A percentile compares a stretch with the other conserved stretches of the same genome.
Conservation (phyloP, 2,113 vertebrate genomes). For the Triplophysa dalaica region DNA sequence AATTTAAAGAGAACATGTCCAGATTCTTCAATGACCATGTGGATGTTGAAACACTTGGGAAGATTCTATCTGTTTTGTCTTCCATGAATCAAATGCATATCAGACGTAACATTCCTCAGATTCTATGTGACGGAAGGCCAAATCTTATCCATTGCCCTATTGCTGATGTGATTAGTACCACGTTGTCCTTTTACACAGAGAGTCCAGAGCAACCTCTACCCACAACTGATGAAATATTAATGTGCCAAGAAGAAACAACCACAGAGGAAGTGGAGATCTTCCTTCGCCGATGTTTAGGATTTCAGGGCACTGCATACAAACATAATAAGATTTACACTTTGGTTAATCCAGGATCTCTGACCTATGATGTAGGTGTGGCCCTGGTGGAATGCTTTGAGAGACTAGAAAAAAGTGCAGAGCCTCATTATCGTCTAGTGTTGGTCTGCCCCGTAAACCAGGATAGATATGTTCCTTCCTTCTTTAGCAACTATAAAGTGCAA, state of each 20-base stretch:
- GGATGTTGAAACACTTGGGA: constrained; percentile 65
- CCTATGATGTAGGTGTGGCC: constrained; percentile 72
- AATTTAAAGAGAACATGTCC: constrained; percentile 64
- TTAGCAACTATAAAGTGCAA: constrained; percentile 71
- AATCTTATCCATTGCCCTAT: constrained; percentile 71
- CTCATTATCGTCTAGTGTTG: constrained; percentile 67
- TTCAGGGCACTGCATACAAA: constrained; percentile 31
- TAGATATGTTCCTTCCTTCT: constrained; percentile 74
- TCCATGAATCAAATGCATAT: constrained; percentile 50
- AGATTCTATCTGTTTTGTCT: constrained; percentile 61
- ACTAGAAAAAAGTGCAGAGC: constrained; percentile 59
- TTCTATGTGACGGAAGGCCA: constrained; percentile 66
- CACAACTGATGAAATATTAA: constrained; percentile 71
- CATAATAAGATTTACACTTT: constrained; percentile 73
- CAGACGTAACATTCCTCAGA: constrained; percentile 60
- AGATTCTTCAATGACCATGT: constrained; percentile 62
- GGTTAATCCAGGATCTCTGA: constrained; percentile 70
- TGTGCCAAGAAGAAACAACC: constrained; percentile 72
- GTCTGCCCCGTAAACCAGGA: constrained; percentile 71
- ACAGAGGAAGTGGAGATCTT: constrained; percentile 77
- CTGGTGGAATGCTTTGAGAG: constrained; percentile 66
- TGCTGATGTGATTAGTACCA: constrained; percentile 64
- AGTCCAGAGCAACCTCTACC: constrained; percentile 68
- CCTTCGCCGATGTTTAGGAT: constrained; percentile 69
- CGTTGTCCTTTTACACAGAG: constrained; percentile 65